Percentiles rank a stretch among this genome's conserved stretches.
Evolutionary conservation across 2,888 invertebrate genomes (phyloP).

Genomic region (Phragmatobia fuliginosa): DNA sequence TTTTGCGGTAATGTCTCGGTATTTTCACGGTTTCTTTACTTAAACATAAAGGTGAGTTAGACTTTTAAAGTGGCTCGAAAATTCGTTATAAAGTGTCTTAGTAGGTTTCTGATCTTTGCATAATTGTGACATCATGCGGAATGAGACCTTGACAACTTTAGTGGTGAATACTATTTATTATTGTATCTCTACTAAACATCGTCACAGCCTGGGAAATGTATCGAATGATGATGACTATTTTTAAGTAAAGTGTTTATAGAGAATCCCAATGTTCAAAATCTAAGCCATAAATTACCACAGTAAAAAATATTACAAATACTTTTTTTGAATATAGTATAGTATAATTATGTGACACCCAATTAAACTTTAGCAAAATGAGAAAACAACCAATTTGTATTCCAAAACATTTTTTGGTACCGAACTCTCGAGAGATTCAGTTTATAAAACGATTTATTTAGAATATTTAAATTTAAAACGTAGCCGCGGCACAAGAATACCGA

Average conservation of each 20-base stretch:
- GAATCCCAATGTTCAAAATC: too few relatives aligned
- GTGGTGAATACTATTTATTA: too few relatives aligned
- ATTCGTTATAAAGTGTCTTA: too few relatives aligned
- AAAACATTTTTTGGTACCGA: slow-evolving; percentile 6
- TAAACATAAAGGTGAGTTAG: not conserved
- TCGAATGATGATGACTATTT: too few relatives aligned
- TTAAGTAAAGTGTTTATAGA: too few relatives aligned
- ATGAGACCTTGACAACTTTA: too few relatives aligned
- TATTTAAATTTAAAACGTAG: slow-evolving; percentile 26
- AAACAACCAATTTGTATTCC: slow-evolving; percentile 4
- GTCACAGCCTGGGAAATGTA: too few relatives aligned
- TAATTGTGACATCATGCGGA: too few relatives aligned
- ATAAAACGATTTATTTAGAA: slow-evolving; percentile 27
- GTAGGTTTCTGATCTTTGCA: too few relatives aligned
- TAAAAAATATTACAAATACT: not conserved
- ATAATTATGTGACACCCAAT: too few relatives aligned
- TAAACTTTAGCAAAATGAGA: not conserved
- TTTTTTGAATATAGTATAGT: not conserved
- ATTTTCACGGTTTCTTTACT: not conserved
- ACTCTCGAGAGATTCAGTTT: slow-evolving; percentile 11
- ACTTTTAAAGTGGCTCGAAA: not conserved
- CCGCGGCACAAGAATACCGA: slow-evolving; percentile 23
- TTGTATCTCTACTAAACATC: too few relatives aligned
- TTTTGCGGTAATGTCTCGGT: not conserved
- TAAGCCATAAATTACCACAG: too few relatives aligned